phyloP scores from a whole-genome alignment of 2,888 invertebrate species.

The Cryptophagus acutangulus region DNA sequence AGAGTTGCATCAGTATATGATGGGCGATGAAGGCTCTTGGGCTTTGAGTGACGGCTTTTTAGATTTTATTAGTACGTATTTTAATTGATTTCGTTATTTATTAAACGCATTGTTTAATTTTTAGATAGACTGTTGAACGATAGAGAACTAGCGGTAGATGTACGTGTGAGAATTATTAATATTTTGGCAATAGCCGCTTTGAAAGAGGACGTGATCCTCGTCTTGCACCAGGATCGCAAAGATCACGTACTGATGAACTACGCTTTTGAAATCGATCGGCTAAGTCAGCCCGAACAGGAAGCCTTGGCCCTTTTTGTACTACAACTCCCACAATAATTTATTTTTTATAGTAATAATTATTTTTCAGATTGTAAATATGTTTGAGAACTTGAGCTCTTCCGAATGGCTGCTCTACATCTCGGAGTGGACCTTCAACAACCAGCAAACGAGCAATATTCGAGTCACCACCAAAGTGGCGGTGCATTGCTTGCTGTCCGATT shows the following conservation, averaged over 20 bases:
- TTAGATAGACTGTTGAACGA: conserved; percentile 61
- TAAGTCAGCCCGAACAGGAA: conserved; percentile 69
- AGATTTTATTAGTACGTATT: conserved; percentile 68
- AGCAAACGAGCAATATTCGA: conserved; percentile 79
- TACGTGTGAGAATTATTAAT: conserved; percentile 64
- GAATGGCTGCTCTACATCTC: conserved; percentile 94
- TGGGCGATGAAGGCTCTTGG: conserved; percentile 89
- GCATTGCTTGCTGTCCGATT: conserved; percentile 72
- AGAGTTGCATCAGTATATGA: conserved; percentile 81
- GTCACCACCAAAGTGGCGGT: conserved; percentile 89
- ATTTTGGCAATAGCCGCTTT: conserved; percentile 72
- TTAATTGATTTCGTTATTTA: neutral
- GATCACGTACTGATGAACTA: conserved; percentile 87
- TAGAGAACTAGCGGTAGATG: conserved; percentile 53
- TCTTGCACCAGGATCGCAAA: conserved; percentile 84
- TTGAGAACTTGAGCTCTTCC: conserved; percentile 81
- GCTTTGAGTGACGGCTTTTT: conserved; percentile 85
- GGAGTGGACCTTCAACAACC: conserved; percentile 77
- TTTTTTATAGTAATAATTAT: conserved; percentile 6
- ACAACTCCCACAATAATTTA: conserved; percentile 36
- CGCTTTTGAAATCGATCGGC: conserved; percentile 73
- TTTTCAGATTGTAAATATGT: conserved; percentile 79
- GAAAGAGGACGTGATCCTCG: conserved; percentile 83
- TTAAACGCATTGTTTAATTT: conserved; percentile 18
- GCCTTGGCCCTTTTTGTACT: conserved; percentile 76